Percentiles rank a stretch among this genome's conserved stretches.
phyloP scores from a whole-genome alignment of 92 coral and sea anemone genomes.

The Blastomussa wellsi region DNA sequence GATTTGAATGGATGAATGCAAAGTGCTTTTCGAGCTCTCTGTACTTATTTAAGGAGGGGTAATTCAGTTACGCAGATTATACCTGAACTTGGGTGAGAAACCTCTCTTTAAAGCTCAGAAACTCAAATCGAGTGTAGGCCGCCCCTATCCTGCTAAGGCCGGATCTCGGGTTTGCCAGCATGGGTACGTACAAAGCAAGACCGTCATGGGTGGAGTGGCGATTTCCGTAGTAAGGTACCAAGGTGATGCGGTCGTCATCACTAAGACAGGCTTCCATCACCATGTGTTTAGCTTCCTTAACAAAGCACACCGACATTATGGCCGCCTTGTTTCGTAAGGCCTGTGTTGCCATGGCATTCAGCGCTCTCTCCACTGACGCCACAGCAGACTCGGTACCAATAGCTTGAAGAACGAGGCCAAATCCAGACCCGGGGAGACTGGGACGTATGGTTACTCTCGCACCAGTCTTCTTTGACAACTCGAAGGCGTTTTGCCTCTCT shows the following conservation, averaged over 20 bases:
- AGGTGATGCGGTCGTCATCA: conserved; percentile 80
- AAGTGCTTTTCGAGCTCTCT: background rate
- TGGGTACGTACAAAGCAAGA: conserved; percentile 75
- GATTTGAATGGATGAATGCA: background rate
- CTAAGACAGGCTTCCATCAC: conserved; percentile 82
- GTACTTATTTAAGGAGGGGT: background rate
- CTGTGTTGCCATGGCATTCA: conserved; percentile 74
- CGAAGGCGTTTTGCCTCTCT: conserved; percentile 76
- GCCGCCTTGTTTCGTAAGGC: conserved; percentile 67
- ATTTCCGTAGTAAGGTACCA: conserved; percentile 83
- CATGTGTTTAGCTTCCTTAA: conserved; percentile 88
- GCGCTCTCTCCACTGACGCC: conserved; percentile 77
- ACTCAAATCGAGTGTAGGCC: conserved; percentile 64
- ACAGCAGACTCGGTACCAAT: conserved; percentile 90
- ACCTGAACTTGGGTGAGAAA: conserved; percentile 86
- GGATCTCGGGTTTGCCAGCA: conserved; percentile 66
- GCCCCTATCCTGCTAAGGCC: conserved; percentile 43
- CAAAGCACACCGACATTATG: conserved; percentile 90
- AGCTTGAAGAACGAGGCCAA: conserved; percentile 83
- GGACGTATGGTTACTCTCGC: conserved; percentile 88
- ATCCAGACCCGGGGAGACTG: conserved; percentile 75
- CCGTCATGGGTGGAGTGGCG: conserved; percentile 95
- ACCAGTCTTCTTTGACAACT: conserved; percentile 79
- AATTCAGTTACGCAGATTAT: background rate
- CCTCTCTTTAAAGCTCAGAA: conserved; percentile 70